Evolutionary conservation across 92 coral and sea anemone species (phyloP).

Genomic region (Siderastrea radians): DNA sequence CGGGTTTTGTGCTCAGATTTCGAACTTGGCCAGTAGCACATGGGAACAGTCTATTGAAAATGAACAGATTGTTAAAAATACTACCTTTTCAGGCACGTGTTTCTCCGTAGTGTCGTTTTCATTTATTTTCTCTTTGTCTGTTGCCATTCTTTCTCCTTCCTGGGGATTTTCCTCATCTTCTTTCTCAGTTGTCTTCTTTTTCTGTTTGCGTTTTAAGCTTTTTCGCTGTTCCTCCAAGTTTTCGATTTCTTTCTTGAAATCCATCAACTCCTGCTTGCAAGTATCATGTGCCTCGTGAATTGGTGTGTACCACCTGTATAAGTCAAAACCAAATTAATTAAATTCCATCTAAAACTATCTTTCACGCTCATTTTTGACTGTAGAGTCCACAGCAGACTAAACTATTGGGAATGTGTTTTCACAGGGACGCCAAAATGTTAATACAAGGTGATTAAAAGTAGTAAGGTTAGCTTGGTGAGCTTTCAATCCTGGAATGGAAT

Average conservation of each 20-base stretch:
- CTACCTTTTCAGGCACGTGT: background rate
- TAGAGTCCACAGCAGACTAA: too few species aligned
- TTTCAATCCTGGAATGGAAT: too few species aligned
- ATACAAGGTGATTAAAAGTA: too few species aligned
- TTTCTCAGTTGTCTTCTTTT: background rate
- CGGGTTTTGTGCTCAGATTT: too few species aligned
- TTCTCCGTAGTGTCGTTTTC: conserved; percentile 2
- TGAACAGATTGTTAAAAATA: background rate
- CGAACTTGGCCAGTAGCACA: background rate
- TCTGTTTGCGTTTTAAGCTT: conserved; percentile 7
- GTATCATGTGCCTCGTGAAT: conserved; percentile 92
- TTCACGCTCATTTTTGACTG: too few species aligned
- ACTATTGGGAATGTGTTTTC: too few species aligned
- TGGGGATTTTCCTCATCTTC: conserved; percentile 10
- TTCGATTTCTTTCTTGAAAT: conserved; percentile 75
- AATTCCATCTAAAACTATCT: too few species aligned
- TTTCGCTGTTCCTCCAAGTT: conserved; percentile 56
- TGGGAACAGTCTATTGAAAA: background rate
- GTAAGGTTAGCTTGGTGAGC: too few species aligned
- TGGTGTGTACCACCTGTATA: conserved; percentile 85
- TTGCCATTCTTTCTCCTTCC: background rate
- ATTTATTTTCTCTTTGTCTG: background rate
- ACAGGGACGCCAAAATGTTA: too few species aligned
- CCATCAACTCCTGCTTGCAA: conserved; percentile 68
- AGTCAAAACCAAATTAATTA: background rate